Evolutionary conservation across 1,140 invertebrate species (phyloP).

Genomic region (Papilio dardanus): DNA sequence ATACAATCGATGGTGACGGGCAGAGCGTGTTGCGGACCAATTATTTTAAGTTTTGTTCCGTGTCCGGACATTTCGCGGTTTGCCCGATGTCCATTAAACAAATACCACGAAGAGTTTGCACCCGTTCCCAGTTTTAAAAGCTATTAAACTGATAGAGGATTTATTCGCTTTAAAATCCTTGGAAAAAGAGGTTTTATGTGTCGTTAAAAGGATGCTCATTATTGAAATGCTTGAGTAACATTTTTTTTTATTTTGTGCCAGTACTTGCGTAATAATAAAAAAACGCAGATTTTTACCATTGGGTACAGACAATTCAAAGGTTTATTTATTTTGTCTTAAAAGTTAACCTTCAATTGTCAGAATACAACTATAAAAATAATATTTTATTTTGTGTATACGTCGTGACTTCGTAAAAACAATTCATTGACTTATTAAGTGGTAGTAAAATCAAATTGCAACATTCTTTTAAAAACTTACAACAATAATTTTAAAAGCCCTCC

Average conservation of each 20-base stretch:
- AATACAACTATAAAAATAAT: too few relatives aligned
- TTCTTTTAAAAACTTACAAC: slow-evolving; percentile 55
- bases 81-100: slow-evolving; percentile 71
- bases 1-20: slow-evolving; percentile 42
- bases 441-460: slow-evolving; percentile 46
- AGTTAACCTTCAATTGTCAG: too few relatives aligned
- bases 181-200: slow-evolving; percentile 33
- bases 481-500: slow-evolving; percentile 72
- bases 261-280: neutral
- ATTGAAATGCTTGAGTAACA: neutral
- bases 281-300: too few relatives aligned
- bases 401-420: neutral
- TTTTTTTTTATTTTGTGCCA: neutral
- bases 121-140: slow-evolving; percentile 56
- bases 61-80: slow-evolving; percentile 77
- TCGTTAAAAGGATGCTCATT: slow-evolving; percentile 27
- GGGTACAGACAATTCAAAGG: too few relatives aligned
- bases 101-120: slow-evolving; percentile 51
- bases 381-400: neutral
- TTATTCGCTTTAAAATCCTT: slow-evolving; percentile 46
- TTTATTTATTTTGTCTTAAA: neutral
- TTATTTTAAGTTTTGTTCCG: slow-evolving; percentile 81
- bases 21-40: slow-evolving; percentile 68
- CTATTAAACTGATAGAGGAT: slow-evolving; percentile 57
- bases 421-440: slow-evolving; percentile 29